phyloP scores from a whole-genome alignment of 1,140 invertebrate genomes.

The Dendroctonus ponderosae region DNA sequence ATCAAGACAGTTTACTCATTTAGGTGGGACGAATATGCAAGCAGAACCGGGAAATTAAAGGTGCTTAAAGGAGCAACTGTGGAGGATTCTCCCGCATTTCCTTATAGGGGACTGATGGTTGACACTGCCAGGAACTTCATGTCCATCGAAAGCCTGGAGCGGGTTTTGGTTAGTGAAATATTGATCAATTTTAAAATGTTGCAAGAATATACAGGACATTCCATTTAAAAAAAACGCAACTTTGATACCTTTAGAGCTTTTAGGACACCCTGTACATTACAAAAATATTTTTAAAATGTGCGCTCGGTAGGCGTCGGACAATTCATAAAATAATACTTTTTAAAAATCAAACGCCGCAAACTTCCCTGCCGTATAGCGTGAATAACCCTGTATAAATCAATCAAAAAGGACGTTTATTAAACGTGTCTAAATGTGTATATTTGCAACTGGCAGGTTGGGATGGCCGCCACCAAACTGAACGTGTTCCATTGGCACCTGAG shows the following conservation, averaged over 20 bases:
- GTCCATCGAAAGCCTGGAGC: conserved; percentile 64
- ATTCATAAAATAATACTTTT: too few species aligned
- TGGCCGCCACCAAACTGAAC: conserved; percentile 79
- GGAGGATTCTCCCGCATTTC: conserved; percentile 60
- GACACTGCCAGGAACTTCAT: conserved; percentile 79
- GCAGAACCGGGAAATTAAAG: conserved; percentile 60
- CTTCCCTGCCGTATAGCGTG: too few species aligned
- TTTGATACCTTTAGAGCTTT: too few species aligned
- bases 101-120: conserved; percentile 70
- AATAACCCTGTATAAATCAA: too few species aligned
- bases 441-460: conserved; percentile 54
- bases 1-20: neutral
- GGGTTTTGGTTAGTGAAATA: conserved; percentile 58
- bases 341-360: too few species aligned
- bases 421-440: neutral
- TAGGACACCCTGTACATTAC: too few species aligned
- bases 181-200: neutral
- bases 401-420: neutral
- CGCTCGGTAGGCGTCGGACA: too few species aligned
- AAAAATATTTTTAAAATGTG: too few species aligned
- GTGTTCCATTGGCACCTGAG: conserved; percentile 84
- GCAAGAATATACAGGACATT: too few species aligned
- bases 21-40: conserved; percentile 61
- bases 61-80: conserved; percentile 56
- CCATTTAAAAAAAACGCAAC: too few species aligned